These are phyloP conservation scores for Cepphus grylle DNA, from an alignment of 2,113 vertebrate genomes.

Conservation along the genomic window DNA sequence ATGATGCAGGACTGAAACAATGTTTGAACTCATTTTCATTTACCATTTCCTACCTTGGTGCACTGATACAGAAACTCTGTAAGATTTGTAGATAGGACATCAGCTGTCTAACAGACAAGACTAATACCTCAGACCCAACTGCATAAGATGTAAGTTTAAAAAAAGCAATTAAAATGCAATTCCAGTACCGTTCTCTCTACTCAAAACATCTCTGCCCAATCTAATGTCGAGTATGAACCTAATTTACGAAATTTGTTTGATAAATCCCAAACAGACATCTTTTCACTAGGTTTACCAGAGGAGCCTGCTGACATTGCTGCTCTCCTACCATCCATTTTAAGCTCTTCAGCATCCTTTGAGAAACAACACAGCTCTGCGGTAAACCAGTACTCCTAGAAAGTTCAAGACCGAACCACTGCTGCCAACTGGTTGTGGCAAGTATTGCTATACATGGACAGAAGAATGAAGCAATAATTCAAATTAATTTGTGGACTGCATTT, in stretches of 20 bases:
- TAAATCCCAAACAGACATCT: neutral
- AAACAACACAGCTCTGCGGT: neutral
- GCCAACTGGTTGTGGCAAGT: neutral
- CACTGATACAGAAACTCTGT: neutral
- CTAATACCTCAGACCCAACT: neutral
- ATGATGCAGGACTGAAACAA: neutral
- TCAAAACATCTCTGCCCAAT: neutral
- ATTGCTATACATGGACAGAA: constrained; percentile 14
- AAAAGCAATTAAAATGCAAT: constrained; percentile 6
- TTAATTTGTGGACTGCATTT: constrained; percentile 32
- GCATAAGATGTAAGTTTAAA: neutral
- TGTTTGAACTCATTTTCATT: neutral
- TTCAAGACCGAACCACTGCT: neutral
- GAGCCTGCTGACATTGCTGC: neutral
- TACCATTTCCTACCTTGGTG: neutral
- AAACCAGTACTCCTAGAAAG: constrained; percentile 27
- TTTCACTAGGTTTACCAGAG: neutral
- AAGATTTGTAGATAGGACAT: neutral
- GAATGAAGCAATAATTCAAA: constrained; percentile 45
- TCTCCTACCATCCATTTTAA: neutral
- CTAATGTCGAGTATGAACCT: constrained; percentile 14
- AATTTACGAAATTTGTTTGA: constrained; percentile 29
- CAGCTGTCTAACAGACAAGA: neutral
- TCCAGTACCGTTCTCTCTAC: neutral
- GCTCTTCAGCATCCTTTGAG: neutral